Percentiles rank a stretch among this genome's conserved stretches.
Conservation (phyloP, 1,140 invertebrate genomes). For the Leptoteleia sp. region DNA sequence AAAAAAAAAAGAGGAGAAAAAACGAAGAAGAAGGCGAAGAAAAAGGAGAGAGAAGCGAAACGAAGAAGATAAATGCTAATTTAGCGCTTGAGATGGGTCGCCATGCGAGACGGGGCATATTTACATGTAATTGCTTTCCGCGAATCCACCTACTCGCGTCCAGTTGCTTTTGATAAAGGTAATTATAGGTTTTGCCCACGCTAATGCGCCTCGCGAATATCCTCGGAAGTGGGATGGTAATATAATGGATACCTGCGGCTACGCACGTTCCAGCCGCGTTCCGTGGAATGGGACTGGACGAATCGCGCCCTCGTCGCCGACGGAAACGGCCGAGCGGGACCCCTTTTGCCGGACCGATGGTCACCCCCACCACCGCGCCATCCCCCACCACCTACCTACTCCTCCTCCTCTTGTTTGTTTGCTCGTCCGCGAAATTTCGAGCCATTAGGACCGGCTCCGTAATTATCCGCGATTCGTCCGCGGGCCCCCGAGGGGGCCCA, state of each 20-base stretch:
- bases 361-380: too few relatives aligned
- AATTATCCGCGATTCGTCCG: too few relatives aligned
- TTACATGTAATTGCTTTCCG: conserved; percentile 80
- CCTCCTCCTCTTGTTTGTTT: conserved; percentile 37
- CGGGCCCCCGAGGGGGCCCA: too few relatives aligned
- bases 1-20: too few relatives aligned
- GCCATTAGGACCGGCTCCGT: conserved; percentile 4
- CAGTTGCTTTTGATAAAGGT: conserved; percentile 79
- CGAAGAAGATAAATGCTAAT: conserved; percentile 68
- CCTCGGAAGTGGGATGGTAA: conserved; percentile 73
- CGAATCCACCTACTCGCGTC: conserved; percentile 78
- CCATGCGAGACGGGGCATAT: conserved; percentile 76
- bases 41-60: too few relatives aligned
- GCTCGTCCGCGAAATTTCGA: conserved; percentile 23
- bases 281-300: conserved; percentile 59
- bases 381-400: too few relatives aligned
- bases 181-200: conserved; percentile 78
- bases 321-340: conserved; percentile 23
- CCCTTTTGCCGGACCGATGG: conserved; percentile 19
- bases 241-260: conserved; percentile 69
- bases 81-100: conserved; percentile 74
- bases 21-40: too few relatives aligned
- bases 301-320: conserved; percentile 49
- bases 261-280: conserved; percentile 67
- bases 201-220: conserved; percentile 76